phyloP scores from a whole-genome alignment of 2,888 invertebrate species.

The Malacosoma neustria region DNA sequence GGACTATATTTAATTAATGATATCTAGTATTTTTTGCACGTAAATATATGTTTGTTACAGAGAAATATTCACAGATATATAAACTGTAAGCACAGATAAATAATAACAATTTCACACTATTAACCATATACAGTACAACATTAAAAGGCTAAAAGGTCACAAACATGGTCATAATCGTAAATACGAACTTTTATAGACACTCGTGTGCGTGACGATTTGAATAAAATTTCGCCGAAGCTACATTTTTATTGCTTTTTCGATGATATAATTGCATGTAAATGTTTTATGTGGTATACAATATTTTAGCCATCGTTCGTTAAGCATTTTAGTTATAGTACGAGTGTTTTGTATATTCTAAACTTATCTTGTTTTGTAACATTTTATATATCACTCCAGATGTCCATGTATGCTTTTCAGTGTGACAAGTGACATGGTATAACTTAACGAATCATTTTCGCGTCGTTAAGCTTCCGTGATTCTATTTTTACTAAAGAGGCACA shows the following conservation, averaged over 20 bases:
- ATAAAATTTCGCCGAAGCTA: conserved; percentile 18
- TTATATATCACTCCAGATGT: too few species aligned
- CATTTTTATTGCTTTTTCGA: conserved; percentile 23
- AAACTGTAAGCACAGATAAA: neutral
- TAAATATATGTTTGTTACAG: neutral
- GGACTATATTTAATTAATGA: neutral
- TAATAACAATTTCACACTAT: neutral
- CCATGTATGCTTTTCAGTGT: too few species aligned
- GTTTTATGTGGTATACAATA: conserved; percentile 10
- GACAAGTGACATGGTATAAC: too few species aligned
- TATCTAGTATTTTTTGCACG: neutral
- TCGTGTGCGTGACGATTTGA: conserved; percentile 29
- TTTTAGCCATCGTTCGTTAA: conserved; percentile 4
- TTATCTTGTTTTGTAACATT: too few species aligned
- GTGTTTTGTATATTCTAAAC: too few species aligned
- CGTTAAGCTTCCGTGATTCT: too few species aligned
- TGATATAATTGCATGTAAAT: conserved; percentile 28
- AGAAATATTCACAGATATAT: too few species aligned
- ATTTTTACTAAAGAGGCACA: too few species aligned
- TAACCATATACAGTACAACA: neutral
- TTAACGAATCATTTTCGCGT: too few species aligned
- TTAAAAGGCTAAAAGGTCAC: conserved; percentile 11
- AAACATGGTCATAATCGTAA: conserved; percentile 20
- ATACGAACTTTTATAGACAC: conserved; percentile 20
- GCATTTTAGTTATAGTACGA: too few species aligned